phyloP scores from a whole-genome alignment of 1,140 invertebrate species.

The Meloidogyne chitwoodi region DNA sequence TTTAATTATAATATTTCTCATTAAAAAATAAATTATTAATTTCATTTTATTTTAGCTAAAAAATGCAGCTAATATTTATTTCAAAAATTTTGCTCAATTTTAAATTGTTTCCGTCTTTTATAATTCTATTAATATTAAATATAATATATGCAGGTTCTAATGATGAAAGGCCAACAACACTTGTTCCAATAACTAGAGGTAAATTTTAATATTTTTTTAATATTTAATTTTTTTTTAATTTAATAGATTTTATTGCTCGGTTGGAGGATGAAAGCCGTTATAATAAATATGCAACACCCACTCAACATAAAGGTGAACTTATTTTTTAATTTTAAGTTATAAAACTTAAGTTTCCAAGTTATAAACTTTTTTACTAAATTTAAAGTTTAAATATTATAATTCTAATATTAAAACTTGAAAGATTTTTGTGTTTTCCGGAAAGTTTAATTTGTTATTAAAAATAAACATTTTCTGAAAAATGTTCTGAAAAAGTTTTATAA shows the following conservation, averaged over 20 bases:
- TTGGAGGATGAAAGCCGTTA: constrained; percentile 43
- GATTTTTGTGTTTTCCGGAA: no score
- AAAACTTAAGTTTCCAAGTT: no score
- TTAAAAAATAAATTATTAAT: not conserved
- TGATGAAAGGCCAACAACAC: not conserved
- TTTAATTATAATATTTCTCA: not conserved
- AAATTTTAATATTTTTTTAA: not conserved
- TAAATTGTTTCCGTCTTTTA: not conserved
- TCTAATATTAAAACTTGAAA: no score
- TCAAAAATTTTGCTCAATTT: constrained; percentile 8
- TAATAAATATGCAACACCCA: constrained; percentile 56
- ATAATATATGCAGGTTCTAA: not conserved
- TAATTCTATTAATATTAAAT: not conserved
- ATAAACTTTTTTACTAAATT: no score
- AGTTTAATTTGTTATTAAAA: no score
- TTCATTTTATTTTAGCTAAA: not conserved
- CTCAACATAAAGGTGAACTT: constrained; percentile 48
- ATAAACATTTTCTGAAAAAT: no score
- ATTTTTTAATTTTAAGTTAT: not conserved
- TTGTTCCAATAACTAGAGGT: constrained; percentile 13
- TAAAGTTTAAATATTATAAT: no score
- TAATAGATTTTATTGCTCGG: constrained; percentile 45
- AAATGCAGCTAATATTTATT: not conserved
- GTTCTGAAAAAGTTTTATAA: not conserved
- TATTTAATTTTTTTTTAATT: not conserved